A percentile compares a stretch with the other conserved stretches of the same genome.
Evolutionary conservation across 2,797 vertebrate genomes (phyloP).

Genomic region (Ctenochaetus hawaiiensis): DNA sequence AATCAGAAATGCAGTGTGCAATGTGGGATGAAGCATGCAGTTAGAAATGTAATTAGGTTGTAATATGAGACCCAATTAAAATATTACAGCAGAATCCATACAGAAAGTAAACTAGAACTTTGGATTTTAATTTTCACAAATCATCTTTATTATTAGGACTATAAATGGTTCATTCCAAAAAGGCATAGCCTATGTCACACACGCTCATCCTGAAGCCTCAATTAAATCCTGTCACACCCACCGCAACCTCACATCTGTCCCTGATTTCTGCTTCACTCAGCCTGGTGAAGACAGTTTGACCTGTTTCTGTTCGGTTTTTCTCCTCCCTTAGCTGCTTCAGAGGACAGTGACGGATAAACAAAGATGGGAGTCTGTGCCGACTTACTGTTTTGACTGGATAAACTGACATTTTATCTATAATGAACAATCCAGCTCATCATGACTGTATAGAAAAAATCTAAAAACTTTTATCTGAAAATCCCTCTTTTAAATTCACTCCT

Average conservation of each 20-base stretch:
- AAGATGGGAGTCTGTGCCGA: neutral
- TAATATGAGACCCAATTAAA: constrained; percentile 3
- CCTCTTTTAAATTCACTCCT: constrained; percentile 6
- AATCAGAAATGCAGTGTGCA: constrained; percentile 7
- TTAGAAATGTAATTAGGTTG: neutral
- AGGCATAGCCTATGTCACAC: no score
- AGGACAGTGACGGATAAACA: constrained; percentile 4
- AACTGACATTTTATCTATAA: neutral
- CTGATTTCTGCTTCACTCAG: constrained; percentile 1
- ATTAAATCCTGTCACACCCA: no score
- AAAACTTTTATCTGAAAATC: constrained; percentile 15
- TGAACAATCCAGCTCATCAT: neutral
- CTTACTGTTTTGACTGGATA: neutral
- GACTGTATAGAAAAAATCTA: constrained; percentile 4
- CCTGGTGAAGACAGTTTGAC: constrained; percentile 9
- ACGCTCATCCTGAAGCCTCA: no score
- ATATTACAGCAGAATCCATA: neutral
- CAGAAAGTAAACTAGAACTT: neutral
- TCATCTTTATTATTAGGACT: no score
- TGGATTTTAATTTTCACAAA: no score
- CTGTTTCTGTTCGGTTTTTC: neutral
- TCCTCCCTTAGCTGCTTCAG: constrained; percentile 10
- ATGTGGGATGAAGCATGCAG: neutral
- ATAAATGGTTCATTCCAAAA: no score
- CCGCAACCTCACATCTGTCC: neutral